Evolutionary conservation across 2,113 vertebrate species (phyloP), one percentile per base, ranked within the genome.

Genomic region (Phalacrocorax brasilianus): DNA sequence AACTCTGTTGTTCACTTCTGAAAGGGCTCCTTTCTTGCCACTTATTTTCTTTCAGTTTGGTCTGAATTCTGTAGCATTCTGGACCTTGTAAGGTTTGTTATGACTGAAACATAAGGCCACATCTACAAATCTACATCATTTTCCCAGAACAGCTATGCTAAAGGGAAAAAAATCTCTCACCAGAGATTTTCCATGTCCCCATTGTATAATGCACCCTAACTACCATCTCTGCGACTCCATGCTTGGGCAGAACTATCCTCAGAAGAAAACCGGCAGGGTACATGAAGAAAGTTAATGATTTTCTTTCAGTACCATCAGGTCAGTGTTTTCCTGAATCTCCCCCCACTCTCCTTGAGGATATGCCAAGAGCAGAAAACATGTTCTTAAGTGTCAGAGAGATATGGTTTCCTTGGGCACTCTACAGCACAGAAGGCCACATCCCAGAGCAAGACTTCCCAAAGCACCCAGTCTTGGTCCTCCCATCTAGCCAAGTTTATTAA

Each of bases 81-180:
- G 75, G 50, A 59, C 42, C 38, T 76, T 47, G 44, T 53, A 33
- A 66, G 62, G 22, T 73, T 93, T 93, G 44, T 71, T 80, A 17
- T 23, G 71, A 45, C 33, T 75, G 81, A 86, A 95, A 79, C 18
- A 21, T 15, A 44, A 72, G 27, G 52, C 35, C 44, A 55, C 65
- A 75, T 89, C 61, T 85, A 35, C 58, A 75, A 21, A 88, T 83
- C 24, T 5, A 11, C 79, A 74, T 58, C 18, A 23, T 78, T 89
- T 95, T 92, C 89, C 86, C 73, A 63, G 58, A 72, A 35, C 47
- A 47, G 82, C 56, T 82, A 12, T 86, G 55, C 67, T 55, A 66
- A 73, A 50, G 50, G 89, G 73, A 6, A 53, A 71, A 90, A 61
- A 49, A 8, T 1, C 17, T 62, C 84, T 38, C 67, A 86, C 27